Base-by-base conservation (phyloP, 1,140 invertebrate genomes). In the Drosophila oshimai region DNA sequence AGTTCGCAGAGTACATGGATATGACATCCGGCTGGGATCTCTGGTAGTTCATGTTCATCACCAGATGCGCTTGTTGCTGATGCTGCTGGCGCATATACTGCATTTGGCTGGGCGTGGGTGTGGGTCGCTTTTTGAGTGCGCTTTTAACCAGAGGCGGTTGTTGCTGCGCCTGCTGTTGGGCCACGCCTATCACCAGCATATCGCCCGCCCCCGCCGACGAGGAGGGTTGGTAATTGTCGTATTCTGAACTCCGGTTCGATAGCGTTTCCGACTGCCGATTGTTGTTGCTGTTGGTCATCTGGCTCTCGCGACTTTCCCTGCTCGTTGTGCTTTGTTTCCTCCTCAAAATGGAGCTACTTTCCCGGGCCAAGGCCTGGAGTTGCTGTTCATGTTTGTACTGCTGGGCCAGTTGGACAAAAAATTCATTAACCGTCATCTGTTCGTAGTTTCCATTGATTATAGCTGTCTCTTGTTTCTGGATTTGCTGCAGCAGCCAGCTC, bases 361-460 rank as follows among this genome's bases (percentile, higher is more conserved):
- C 81, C 47, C 79, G 67, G 13, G 60, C 51, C 26, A 83, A 4
- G 2, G 73, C 45, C 58, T 69, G 76, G 9, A 79, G 37, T 6
- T 84, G 80, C 26, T 89, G 77, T 17, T 90, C 89, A 10, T 90
- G 81, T 20, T 90, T 90, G 28, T 90, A 90, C 33, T 90, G 89
- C 6, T 76, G 74, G 1, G 88, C 83, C 17, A 90, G 12, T 31
- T 84, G 89, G 9, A 65, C 65, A 46, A 90, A 84, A 55, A 90
- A 88, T 37, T 90, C 89, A 33, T 90, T 89, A 18, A 90, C 53
- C 13, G 83, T 90, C 68, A 90, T 45, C 20, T 90, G 76, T 51
- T 90, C 89, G 47, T 89, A 90, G 36, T 90, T 90, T 10, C 89
- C 89, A 49, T 90, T 86, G 10, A 90, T 69, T 6, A 90, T 90